phyloP scores from a whole-genome alignment of 1,140 invertebrate species.

The Bombus breviceps region DNA sequence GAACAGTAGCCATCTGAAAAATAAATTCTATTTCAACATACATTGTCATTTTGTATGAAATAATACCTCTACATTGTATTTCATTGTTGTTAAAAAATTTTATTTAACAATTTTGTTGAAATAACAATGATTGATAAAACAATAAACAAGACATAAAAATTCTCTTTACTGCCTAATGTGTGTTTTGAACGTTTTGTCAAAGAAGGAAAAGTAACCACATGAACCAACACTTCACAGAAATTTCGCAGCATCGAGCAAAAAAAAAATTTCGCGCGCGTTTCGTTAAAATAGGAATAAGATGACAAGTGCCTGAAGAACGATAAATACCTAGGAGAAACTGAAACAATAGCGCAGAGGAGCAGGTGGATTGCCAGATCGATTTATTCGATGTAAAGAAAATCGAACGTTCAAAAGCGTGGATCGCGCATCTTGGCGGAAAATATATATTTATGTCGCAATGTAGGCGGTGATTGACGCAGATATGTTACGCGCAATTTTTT shows the following conservation, averaged over 20 bases:
- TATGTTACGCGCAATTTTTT: constrained; percentile 22
- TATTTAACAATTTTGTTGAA: background rate
- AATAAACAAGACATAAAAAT: no score
- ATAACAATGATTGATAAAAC: background rate
- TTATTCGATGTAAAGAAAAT: constrained; percentile 3
- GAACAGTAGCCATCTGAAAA: constrained; percentile 55
- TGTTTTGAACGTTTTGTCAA: background rate
- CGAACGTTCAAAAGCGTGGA: background rate
- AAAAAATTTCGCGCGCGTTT: constrained; percentile 28
- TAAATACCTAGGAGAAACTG: constrained; percentile 1
- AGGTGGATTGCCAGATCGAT: background rate
- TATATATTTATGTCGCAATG: constrained; percentile 40
- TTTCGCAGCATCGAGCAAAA: background rate
- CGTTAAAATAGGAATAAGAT: background rate
- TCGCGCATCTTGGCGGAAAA: constrained; percentile 30
- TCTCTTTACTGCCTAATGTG: no score
- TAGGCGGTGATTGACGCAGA: constrained; percentile 1
- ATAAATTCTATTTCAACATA: background rate
- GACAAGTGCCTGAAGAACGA: background rate
- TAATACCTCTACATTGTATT: background rate
- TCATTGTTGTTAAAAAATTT: background rate
- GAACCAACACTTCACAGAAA: background rate
- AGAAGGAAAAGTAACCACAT: constrained; percentile 21
- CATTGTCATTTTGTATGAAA: background rate
- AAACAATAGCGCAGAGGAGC: background rate